These are phyloP conservation scores for Macrosteles quadrilineatus DNA, from an alignment of 1,140 invertebrate species.

Conservation along the genomic window DNA sequence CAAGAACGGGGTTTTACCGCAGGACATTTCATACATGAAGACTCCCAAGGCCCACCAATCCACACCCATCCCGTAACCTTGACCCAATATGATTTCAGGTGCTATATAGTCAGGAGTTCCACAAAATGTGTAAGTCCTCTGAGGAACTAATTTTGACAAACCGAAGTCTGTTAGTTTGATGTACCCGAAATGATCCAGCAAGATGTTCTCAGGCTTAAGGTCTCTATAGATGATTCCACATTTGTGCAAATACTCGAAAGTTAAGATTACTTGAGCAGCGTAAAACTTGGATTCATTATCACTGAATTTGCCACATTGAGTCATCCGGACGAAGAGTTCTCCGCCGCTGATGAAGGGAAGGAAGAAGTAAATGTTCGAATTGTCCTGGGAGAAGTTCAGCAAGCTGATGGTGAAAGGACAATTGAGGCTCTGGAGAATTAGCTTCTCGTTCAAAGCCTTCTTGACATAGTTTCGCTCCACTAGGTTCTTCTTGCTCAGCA, in stretches of 20 bases:
- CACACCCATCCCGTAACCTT: conserved; percentile 93
- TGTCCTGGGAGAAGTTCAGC: conserved; percentile 85
- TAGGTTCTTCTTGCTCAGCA: conserved; percentile 85
- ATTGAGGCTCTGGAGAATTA: conserved; percentile 73
- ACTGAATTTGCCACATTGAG: conserved; percentile 71
- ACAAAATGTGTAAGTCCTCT: conserved; percentile 86
- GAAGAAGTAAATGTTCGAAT: conserved; percentile 81
- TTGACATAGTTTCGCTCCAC: conserved; percentile 83
- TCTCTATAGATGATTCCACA: conserved; percentile 90
- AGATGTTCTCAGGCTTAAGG: conserved; percentile 95
- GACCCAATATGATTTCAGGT: conserved; percentile 92
- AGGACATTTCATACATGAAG: conserved; percentile 81
- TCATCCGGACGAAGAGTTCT: conserved; percentile 80
- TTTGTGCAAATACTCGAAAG: conserved; percentile 92
- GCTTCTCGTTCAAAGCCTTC: conserved; percentile 85
- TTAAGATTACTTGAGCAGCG: conserved; percentile 87
- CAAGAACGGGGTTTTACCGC: conserved; percentile 82
- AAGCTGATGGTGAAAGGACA: conserved; percentile 85
- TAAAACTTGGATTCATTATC: conserved; percentile 87
- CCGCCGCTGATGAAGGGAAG: conserved; percentile 82
- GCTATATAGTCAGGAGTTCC: conserved; percentile 96
- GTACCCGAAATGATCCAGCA: conserved; percentile 84
- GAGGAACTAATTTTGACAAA: conserved; percentile 41
- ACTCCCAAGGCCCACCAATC: conserved; percentile 97
- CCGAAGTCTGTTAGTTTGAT: conserved; percentile 39